These are phyloP conservation scores for Psittacula derbiana DNA, from an alignment of 2,797 vertebrate species.

Conservation along the genomic window DNA sequence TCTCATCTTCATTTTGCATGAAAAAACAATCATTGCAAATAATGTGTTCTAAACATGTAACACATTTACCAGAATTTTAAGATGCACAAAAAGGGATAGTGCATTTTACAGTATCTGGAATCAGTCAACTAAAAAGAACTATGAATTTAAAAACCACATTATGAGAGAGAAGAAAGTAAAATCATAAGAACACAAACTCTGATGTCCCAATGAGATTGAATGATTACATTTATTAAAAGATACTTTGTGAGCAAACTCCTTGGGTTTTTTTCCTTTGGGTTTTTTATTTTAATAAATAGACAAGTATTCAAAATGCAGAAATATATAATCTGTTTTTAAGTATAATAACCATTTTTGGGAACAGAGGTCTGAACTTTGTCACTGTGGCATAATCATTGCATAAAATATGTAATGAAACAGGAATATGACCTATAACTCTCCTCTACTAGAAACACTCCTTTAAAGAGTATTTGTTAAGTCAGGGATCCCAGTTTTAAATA, in stretches of 20 bases:
- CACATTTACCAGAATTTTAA: not conserved
- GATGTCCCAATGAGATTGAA: not conserved
- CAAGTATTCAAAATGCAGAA: not conserved
- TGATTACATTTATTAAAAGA: not conserved
- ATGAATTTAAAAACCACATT: not conserved
- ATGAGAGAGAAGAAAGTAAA: not conserved
- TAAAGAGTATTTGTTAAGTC: not conserved
- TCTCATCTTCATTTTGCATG: not conserved
- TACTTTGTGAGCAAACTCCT: not conserved
- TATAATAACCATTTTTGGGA: not conserved
- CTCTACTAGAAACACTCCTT: not conserved
- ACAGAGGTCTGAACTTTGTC: not conserved
- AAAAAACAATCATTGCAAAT: not conserved
- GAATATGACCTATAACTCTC: not conserved
- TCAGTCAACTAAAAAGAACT: not conserved
- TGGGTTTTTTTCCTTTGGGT: rapidly evolving
- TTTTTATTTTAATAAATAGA: not conserved
- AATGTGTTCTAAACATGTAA: not conserved
- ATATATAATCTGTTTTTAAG: not conserved
- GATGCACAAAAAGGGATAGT: not conserved
- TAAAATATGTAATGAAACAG: not conserved
- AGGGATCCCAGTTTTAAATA: not conserved
- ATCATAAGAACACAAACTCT: not conserved
- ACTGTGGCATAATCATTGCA: not conserved
- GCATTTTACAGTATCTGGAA: not conserved